Evolutionary conservation across 1,140 invertebrate species (phyloP).

Genomic region (Coenobita brevimanus): DNA sequence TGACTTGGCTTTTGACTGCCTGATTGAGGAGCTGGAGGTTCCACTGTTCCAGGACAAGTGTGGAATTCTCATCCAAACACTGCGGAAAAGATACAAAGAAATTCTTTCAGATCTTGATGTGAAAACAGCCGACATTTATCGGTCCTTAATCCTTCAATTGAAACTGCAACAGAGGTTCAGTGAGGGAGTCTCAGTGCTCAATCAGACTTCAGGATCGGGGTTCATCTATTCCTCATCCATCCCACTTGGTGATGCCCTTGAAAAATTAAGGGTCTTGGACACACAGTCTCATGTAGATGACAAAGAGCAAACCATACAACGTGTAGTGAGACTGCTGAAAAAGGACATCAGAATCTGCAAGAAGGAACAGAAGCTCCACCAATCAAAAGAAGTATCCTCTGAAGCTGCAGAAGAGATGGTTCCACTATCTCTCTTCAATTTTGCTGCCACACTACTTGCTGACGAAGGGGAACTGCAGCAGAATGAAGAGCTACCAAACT

Average conservation of each 20-base stretch:
- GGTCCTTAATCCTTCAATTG: neutral
- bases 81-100: slow-evolving; percentile 10
- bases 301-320: slow-evolving; percentile 10
- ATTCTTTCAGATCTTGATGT: neutral
- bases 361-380: neutral
- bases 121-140: neutral
- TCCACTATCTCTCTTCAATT: slow-evolving; percentile 23
- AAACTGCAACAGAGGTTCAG: neutral
- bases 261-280: slow-evolving; percentile 7
- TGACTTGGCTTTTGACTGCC: no score
- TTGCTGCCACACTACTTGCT: slow-evolving; percentile 18
- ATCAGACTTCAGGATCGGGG: neutral
- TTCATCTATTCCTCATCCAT: slow-evolving; percentile 30
- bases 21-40: no score
- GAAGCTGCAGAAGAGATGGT: neutral
- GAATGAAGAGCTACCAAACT: neutral
- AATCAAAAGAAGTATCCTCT: slow-evolving; percentile 9
- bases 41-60: slow-evolving; percentile 4
- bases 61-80: neutral
- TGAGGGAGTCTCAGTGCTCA: neutral
- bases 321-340: slow-evolving; percentile 1
- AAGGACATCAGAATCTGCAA: neutral
- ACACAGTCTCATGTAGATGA: slow-evolving; percentile 18
- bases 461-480: no score
- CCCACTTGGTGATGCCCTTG: slow-evolving; percentile 38